These are phyloP conservation scores for Scolopax mira DNA, from an alignment of 2,113 vertebrate species.

Conservation along the genomic window DNA sequence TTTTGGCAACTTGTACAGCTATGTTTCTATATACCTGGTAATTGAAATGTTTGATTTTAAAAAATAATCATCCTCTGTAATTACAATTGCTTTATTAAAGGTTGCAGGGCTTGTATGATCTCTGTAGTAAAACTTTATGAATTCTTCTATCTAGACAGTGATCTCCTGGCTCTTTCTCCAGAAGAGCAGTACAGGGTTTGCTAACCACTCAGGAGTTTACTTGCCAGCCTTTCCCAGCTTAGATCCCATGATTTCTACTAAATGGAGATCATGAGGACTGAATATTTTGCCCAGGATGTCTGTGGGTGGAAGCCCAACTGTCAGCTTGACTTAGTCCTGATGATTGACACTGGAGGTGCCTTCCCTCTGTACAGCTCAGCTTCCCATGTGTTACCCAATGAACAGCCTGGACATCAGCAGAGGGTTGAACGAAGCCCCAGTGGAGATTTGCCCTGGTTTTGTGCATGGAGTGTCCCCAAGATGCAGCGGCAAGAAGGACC, in stretches of 20 bases:
- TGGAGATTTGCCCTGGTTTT: not conserved
- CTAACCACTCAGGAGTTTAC: not conserved
- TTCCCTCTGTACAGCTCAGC: not conserved
- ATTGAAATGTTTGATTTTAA: conserved; percentile 17
- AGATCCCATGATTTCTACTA: not conserved
- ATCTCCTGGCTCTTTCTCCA: conserved; percentile 35
- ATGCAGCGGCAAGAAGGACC: not conserved
- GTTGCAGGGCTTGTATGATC: conserved; percentile 41
- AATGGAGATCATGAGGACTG: not conserved
- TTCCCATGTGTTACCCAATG: not conserved
- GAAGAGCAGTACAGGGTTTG: not conserved
- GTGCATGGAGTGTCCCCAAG: not conserved
- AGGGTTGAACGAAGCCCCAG: not conserved
- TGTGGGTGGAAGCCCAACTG: not conserved
- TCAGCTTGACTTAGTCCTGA: not conserved
- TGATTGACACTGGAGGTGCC: not conserved
- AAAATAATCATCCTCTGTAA: conserved; percentile 42
- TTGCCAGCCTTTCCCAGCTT: not conserved
- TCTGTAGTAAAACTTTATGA: conserved; percentile 21
- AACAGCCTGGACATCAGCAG: not conserved
- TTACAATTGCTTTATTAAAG: conserved; percentile 50
- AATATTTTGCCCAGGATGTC: not conserved
- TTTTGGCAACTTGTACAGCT: conserved; percentile 23
- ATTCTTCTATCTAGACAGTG: not conserved
- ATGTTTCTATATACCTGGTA: conserved; percentile 17